These are phyloP conservation scores for Pemphigus obesinymphae DNA, from an alignment of 1,140 invertebrate genomes.

Conservation along the genomic window DNA sequence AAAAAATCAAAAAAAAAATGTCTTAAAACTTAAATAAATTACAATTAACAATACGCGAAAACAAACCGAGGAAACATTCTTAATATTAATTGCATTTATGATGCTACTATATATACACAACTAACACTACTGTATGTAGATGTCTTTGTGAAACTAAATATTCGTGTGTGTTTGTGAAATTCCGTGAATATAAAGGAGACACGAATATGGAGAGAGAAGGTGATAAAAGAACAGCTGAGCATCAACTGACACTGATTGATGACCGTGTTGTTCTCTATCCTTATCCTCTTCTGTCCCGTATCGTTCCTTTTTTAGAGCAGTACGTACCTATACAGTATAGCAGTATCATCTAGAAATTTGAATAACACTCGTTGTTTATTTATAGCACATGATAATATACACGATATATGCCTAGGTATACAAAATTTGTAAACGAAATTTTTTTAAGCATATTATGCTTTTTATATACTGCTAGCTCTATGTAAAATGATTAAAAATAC, in stretches of 20 bases:
- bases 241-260: conserved; percentile 29
- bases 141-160: background rate
- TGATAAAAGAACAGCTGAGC: background rate
- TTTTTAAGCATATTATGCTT: no score
- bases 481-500: no score
- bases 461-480: no score
- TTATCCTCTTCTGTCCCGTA: background rate
- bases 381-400: no score
- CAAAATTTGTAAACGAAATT: no score
- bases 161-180: background rate
- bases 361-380: no score
- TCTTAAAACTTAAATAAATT: conserved; percentile 23
- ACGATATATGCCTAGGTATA: no score
- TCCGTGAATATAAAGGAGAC: background rate
- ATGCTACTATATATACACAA: background rate
- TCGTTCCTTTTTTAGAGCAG: background rate
- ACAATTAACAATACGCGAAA: conserved; percentile 27
- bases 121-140: background rate
- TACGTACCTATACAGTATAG: background rate
- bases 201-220: background rate
- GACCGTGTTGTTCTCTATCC: conserved; percentile 13
- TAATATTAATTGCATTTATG: conserved; percentile 28
- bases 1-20: no score
- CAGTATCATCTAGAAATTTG: no score
- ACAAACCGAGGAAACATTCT: background rate